Evolutionary conservation across 2,113 vertebrate species (phyloP).

Genomic region (Rhizomys pruinosus): DNA sequence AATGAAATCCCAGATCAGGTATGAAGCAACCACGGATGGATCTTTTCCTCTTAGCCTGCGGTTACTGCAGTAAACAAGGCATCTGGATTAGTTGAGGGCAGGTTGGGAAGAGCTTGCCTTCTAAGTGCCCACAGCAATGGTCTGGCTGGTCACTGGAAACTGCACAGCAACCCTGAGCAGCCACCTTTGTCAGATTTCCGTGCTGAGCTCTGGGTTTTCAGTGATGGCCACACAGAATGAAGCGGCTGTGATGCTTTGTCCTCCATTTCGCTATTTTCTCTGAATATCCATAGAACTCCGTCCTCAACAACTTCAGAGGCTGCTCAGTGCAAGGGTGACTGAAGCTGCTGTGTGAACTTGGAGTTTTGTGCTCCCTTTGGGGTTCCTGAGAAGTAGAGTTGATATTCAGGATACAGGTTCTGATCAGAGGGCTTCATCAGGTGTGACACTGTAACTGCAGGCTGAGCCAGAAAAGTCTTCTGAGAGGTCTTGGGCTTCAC

Average conservation of each 20-base stretch:
- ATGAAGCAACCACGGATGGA: background rate
- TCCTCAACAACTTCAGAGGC: background rate
- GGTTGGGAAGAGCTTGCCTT: background rate
- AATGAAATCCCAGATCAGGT: constrained; percentile 35
- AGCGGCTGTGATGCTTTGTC: constrained; percentile 25
- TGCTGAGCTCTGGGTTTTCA: background rate
- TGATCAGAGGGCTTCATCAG: background rate
- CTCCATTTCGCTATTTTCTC: constrained; percentile 26
- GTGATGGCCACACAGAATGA: constrained; percentile 33
- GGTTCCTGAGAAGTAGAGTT: background rate
- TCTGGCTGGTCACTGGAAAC: background rate
- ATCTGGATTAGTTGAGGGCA: background rate
- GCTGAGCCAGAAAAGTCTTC: background rate
- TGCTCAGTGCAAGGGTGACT: background rate
- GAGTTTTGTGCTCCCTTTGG: background rate
- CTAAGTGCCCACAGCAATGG: background rate
- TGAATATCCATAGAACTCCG: background rate
- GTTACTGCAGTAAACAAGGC: constrained; percentile 20
- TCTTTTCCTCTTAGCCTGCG: background rate
- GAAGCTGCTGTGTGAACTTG: background rate
- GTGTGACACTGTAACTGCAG: background rate
- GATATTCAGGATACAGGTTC: background rate
- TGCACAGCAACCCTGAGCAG: constrained; percentile 2
- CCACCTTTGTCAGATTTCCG: background rate
- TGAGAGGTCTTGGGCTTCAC: background rate